Conservation (phyloP, 2,113 vertebrate species). For the Xiphorhynchus elegans region DNA sequence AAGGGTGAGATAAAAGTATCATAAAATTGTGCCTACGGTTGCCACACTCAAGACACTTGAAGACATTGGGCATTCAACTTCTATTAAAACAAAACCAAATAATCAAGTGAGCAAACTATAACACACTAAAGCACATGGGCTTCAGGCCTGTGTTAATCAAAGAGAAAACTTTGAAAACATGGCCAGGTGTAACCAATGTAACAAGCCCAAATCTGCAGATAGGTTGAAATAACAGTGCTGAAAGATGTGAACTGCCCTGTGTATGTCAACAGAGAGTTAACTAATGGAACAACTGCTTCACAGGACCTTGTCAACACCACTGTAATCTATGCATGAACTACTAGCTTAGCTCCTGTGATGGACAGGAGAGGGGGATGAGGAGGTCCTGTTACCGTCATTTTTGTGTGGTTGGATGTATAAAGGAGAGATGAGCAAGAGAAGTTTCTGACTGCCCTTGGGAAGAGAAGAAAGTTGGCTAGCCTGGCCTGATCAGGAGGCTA, state of each 20-base stretch:
- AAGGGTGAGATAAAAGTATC: not conserved
- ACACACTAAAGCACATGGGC: not conserved
- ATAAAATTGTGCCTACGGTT: not conserved
- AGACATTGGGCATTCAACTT: not conserved
- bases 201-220: not conserved
- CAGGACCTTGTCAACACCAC: not conserved
- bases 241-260: not conserved
- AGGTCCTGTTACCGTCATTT: not conserved
- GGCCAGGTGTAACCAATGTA: not conserved
- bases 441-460: not conserved
- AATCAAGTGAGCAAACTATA: not conserved
- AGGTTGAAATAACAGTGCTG: not conserved
- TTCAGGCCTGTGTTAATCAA: not conserved
- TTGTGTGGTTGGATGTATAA: not conserved
- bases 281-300: not conserved
- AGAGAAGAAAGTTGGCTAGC: not conserved
- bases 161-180: not conserved
- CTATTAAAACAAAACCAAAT: not conserved
- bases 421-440: not conserved
- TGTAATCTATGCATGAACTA: not conserved
- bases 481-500: not conserved
- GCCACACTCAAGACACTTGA: not conserved
- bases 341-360: not conserved
- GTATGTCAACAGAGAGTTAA: not conserved
- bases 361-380: not conserved